phyloP scores from a whole-genome alignment of 1,140 invertebrate species.

The Atta texana region DNA sequence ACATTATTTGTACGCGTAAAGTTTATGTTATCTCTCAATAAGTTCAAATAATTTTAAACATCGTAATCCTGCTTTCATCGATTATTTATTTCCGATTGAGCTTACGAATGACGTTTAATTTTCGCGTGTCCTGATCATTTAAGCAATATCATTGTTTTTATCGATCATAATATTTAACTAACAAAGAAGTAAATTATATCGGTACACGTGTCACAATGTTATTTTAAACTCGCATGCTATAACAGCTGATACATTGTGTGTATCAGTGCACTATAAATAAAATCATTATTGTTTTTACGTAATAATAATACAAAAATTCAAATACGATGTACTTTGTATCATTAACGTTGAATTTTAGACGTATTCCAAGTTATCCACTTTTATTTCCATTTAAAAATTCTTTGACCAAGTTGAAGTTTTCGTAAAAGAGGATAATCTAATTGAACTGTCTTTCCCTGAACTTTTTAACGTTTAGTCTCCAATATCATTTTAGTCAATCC shows the following conservation, averaged over 20 bases:
- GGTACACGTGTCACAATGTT: conserved; percentile 9
- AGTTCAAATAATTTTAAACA: conserved; percentile 27
- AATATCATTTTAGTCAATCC: neutral
- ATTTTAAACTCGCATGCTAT: neutral
- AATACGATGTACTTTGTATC: neutral
- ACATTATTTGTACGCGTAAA: neutral
- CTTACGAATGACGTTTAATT: conserved; percentile 49
- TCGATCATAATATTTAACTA: conserved; percentile 39
- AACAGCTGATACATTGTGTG: neutral
- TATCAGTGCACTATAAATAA: neutral
- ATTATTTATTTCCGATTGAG: conserved; percentile 47
- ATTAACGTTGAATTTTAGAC: neutral
- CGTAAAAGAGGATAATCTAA: conserved; percentile 14
- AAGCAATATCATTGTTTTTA: conserved; percentile 38
- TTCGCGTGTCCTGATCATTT: conserved; percentile 32
- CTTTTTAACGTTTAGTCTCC: neutral
- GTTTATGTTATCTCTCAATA: conserved; percentile 12
- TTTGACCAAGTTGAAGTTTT: conserved; percentile 27
- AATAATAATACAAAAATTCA: neutral
- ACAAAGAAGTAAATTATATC: conserved; percentile 34
- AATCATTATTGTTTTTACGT: conserved; percentile 4
- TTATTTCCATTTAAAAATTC: conserved; percentile 13
- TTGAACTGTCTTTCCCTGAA: neutral
- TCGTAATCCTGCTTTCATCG: conserved; percentile 15
- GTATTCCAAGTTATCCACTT: neutral